Percentiles rank a stretch among this genome's conserved stretches.
Conservation (phyloP, 2,888 invertebrate species). For the Clistopyga incitator region DNA sequence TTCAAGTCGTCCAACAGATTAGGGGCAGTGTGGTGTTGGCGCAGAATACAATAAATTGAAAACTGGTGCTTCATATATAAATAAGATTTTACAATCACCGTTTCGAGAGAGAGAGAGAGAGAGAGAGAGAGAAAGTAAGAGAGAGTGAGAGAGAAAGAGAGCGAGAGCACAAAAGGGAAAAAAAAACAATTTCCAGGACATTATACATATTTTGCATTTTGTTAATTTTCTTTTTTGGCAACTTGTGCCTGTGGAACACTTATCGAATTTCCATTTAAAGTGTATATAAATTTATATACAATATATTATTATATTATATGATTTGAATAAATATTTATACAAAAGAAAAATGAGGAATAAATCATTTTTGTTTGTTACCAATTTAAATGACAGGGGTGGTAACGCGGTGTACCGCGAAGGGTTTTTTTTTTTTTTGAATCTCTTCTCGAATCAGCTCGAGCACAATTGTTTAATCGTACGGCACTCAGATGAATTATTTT, state of each 20-base stretch:
- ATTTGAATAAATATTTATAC: conserved; percentile 74
- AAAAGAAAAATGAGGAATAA: conserved; percentile 55
- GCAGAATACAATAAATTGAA: conserved; percentile 60
- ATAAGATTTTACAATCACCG: conserved; percentile 62
- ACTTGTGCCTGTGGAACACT: conserved; percentile 85
- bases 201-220: conserved; percentile 75
- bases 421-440: conserved; percentile 57
- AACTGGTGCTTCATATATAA: conserved; percentile 70
- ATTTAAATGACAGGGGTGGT: conserved; percentile 79
- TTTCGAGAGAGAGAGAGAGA: conserved; percentile 54
- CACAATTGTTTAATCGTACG: conserved; percentile 46
- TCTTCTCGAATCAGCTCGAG: conserved; percentile 49
- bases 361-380: conserved; percentile 78
- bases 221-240: conserved; percentile 78
- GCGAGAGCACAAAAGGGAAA: conserved; percentile 31
- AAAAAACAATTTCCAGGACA: conserved; percentile 74
- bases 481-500: conserved; percentile 16
- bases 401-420: conserved; percentile 80
- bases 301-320: conserved; percentile 72
- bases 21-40: conserved; percentile 73
- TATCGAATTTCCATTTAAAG: conserved; percentile 77
- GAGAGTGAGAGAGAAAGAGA: too few species aligned
- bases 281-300: conserved; percentile 74
- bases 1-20: conserved; percentile 54
- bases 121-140: conserved; percentile 15